Evolutionary conservation across 2,113 vertebrate species (phyloP).

Genomic region (Muntiacus muntjak): DNA sequence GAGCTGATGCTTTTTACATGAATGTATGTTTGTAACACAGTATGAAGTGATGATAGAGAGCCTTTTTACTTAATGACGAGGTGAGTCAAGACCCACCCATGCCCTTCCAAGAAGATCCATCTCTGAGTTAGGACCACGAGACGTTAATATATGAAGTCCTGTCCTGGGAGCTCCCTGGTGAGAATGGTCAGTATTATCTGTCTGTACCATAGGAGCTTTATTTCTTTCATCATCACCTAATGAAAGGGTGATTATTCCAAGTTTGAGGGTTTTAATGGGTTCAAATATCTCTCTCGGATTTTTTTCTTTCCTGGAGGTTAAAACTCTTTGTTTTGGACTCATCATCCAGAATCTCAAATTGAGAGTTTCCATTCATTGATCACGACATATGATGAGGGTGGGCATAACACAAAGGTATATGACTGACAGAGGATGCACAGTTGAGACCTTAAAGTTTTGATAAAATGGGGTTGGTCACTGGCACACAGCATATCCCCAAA

Average conservation of each 20-base stretch:
- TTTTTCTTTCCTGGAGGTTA: background rate
- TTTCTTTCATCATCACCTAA: background rate
- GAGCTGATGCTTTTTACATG: background rate
- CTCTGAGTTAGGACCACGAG: background rate
- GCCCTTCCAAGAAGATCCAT: rapidly evolving
- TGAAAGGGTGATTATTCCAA: background rate
- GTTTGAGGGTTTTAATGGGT: background rate
- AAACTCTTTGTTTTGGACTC: background rate
- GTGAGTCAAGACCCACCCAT: rapidly evolving
- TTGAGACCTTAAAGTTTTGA: rapidly evolving
- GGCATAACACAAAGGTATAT: rapidly evolving
- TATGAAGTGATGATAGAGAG: rapidly evolving
- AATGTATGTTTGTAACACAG: rapidly evolving
- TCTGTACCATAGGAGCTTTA: background rate
- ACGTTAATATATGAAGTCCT: rapidly evolving
- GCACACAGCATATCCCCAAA: rapidly evolving
- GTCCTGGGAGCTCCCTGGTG: rapidly evolving
- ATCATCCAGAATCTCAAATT: background rate
- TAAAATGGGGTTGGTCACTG: rapidly evolving
- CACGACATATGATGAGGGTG: rapidly evolving
- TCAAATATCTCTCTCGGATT: rapidly evolving
- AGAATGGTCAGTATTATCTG: background rate
- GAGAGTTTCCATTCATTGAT: rapidly evolving
- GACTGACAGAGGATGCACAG: background rate
- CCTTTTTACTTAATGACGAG: rapidly evolving